A percentile compares a stretch with the other conserved stretches of the same genome.
Conservation (phyloP, 2,888 invertebrate species). For the Leptopilina syphax region DNA sequence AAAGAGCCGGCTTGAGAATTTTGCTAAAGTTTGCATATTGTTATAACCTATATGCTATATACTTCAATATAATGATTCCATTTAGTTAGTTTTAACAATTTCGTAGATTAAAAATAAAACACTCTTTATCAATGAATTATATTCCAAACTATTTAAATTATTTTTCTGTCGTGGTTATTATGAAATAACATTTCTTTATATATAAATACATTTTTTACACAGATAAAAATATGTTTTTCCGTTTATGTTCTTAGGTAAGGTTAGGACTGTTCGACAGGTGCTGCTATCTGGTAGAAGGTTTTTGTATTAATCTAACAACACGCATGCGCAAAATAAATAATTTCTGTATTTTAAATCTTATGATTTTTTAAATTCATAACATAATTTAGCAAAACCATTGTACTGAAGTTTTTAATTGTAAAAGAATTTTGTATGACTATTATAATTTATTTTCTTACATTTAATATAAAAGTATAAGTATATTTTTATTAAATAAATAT, state of each 20-base stretch:
- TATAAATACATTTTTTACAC: neutral
- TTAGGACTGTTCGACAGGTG: neutral
- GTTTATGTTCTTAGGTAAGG: neutral
- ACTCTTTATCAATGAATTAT: neutral
- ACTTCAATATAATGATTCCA: neutral
- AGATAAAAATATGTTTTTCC: neutral
- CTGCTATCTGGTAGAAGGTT: neutral
- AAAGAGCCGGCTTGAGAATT: constrained; percentile 59
- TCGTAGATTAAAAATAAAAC: neutral
- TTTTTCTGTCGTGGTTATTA: constrained; percentile 29
- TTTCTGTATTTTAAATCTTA: too few species aligned
- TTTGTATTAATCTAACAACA: too few species aligned
- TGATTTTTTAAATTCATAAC: too few species aligned
- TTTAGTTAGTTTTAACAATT: neutral
- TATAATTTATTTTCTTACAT: too few species aligned
- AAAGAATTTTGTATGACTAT: too few species aligned
- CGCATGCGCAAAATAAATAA: too few species aligned
- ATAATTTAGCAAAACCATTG: too few species aligned
- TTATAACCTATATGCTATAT: constrained; percentile 22
- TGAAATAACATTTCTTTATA: constrained; percentile 35
- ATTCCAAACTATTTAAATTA: neutral
- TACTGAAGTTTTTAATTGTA: too few species aligned
- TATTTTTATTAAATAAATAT: too few species aligned
- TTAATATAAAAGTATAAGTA: too few species aligned
- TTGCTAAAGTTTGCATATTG: constrained; percentile 67